phyloP scores from a whole-genome alignment of 2,797 vertebrate species.

The Hemitrygon akajei region DNA sequence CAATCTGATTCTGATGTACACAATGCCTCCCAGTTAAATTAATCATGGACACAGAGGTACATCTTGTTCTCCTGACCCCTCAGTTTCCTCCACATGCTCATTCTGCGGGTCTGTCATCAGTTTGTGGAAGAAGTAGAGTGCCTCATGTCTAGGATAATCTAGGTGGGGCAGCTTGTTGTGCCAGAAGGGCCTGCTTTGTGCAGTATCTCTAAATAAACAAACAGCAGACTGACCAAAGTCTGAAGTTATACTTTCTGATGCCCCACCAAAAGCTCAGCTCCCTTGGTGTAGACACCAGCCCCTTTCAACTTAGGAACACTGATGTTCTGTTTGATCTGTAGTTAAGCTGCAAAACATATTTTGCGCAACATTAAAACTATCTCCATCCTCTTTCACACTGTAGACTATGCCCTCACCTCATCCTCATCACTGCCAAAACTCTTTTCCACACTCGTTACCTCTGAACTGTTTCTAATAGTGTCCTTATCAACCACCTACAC shows the following conservation, averaged over 20 bases:
- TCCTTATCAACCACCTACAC: background rate
- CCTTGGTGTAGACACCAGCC: background rate
- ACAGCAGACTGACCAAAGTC: background rate
- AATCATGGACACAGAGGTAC: background rate
- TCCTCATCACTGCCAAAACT: background rate
- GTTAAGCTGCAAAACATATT: no score
- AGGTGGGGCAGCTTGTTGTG: no score
- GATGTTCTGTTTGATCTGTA: no score
- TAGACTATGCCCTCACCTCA: background rate
- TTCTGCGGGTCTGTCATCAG: background rate
- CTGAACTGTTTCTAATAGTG: background rate
- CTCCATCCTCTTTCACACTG: background rate
- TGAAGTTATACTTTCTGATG: background rate
- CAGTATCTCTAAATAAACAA: no score
- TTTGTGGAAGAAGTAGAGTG: no score
- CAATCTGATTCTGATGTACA: no score
- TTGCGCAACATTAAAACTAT: no score
- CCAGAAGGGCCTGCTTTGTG: no score
- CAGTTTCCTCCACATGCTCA: no score
- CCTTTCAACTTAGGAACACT: background rate
- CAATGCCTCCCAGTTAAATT: background rate
- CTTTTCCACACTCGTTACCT: background rate
- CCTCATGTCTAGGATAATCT: no score
- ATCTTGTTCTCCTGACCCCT: background rate
- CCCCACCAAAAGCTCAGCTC: background rate